Conservation (phyloP, 2,888 invertebrate genomes). For the Malthinus seriepunctatus region DNA sequence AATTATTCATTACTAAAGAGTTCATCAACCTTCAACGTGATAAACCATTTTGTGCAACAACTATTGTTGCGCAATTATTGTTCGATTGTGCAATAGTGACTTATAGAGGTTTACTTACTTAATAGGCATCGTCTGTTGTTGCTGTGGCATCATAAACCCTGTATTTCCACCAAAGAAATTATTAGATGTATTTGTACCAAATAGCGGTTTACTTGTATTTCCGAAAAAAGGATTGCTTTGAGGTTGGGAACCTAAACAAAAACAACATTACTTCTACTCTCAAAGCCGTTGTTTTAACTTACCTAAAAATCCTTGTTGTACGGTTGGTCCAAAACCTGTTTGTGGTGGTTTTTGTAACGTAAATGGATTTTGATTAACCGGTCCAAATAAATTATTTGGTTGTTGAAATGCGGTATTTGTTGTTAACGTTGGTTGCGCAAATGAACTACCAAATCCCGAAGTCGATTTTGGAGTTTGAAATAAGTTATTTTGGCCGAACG, state of each 20-base stretch:
- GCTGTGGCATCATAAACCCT: conserved; percentile 22
- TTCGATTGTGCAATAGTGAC: too few species aligned
- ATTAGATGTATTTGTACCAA: conserved; percentile 50
- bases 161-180: conserved; percentile 9
- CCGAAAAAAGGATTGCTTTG: conserved; percentile 33
- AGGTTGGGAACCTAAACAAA: conserved; percentile 16
- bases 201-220: conserved; percentile 46
- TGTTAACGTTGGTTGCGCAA: conserved; percentile 30
- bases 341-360: conserved; percentile 50
- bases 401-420: conserved; percentile 48
- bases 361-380: background rate
- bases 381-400: conserved; percentile 39
- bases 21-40: too few species aligned
- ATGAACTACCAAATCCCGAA: conserved; percentile 32
- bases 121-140: conserved; percentile 11
- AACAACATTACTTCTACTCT: conserved; percentile 17
- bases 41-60: too few species aligned
- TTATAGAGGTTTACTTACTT: conserved; percentile 2
- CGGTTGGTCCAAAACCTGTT: conserved; percentile 50
- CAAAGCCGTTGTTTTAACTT: conserved; percentile 30
- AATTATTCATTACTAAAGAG: too few species aligned
- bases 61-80: too few species aligned
- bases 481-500: conserved; percentile 43
- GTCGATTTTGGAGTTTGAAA: conserved; percentile 44
- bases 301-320: conserved; percentile 34